Evolutionary conservation across 2,113 vertebrate species (phyloP), one percentile per base, ranked within the genome.

Genomic region (Falcunculus frontatus): DNA sequence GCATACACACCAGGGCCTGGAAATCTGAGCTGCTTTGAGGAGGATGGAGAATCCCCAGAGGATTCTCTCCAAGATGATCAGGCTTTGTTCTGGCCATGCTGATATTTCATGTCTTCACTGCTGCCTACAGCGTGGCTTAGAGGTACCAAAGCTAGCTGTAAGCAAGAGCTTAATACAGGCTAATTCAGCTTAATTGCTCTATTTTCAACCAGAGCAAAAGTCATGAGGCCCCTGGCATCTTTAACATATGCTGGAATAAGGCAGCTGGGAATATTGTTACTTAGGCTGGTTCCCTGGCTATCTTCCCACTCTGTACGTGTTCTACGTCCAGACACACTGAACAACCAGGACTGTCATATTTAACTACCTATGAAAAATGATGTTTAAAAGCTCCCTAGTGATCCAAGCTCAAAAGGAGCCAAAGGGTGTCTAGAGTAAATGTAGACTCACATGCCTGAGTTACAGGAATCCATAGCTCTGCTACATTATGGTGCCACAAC

Each of bases 171-270:
- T 92, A 92, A 65, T 74, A 62, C 6, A 57, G 46, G 23, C 50
- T 88, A 91, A 87, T 92, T 93, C 76, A 88, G 37, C 53, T 92
- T 93, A 95, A 93, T 83, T 93, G 70, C 83, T 90, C 72, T 53
- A 42, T 93, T 95, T 93, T 93, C 85, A 94, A 86, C 11, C 37
- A 90, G 53, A 90, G 63, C 50, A 94, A 67, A 95, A 95, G 77
- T 78, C 74, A 55, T 4, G 37, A 52, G 69, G 67, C 70, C 75
- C 26, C 46, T 91, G 88, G 64, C n/a, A 82, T 56, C 74, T 81
- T 82, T 75, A 84, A 49, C 11, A 12, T 37, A 26, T 25, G 10
- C 32, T 3, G 6, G 53, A 57, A 56, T 32, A 83, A 80, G 25
- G 57, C 80, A 86, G 85, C 50, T 76, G 62, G 47, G 72, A 94